phyloP scores from a whole-genome alignment of 1,140 invertebrate genomes.

The Schlechtendalia chinensis region DNA sequence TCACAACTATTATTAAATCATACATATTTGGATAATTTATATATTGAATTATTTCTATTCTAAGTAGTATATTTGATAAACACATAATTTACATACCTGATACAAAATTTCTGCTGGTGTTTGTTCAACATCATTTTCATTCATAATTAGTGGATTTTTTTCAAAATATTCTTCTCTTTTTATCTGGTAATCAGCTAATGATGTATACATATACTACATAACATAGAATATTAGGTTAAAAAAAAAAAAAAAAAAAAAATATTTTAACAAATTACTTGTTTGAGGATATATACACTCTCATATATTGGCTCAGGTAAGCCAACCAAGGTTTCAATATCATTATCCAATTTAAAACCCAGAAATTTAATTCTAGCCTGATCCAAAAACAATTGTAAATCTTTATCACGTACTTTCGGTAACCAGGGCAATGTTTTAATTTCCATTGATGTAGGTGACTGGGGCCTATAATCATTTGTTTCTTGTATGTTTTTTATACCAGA shows the following conservation, averaged over 20 bases:
- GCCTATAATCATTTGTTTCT: slow-evolving; percentile 3
- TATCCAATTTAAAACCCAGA: slow-evolving; percentile 85
- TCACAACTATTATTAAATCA: not conserved
- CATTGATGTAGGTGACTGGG: slow-evolving; percentile 54
- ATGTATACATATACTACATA: slow-evolving; percentile 70
- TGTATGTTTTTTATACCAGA: slow-evolving; percentile 35
- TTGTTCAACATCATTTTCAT: slow-evolving; percentile 70
- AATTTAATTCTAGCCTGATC: slow-evolving; percentile 91
- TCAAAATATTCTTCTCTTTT: slow-evolving; percentile 80
- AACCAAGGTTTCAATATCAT: slow-evolving; percentile 81
- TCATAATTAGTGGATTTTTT: slow-evolving; percentile 65
- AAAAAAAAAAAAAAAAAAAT: slow-evolving; percentile 56
- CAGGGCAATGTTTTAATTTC: slow-evolving; percentile 75
- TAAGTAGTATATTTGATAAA: too few species aligned
- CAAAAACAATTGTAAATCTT: slow-evolving; percentile 88
- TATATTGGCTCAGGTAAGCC: slow-evolving; percentile 93
- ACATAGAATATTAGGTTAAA: not conserved
- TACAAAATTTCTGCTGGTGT: slow-evolving; percentile 87
- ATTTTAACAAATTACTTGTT: slow-evolving; percentile 57
- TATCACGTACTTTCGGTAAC: slow-evolving; percentile 93
- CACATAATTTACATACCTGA: slow-evolving; percentile 57
- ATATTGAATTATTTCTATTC: too few species aligned
- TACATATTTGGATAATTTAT: not conserved
- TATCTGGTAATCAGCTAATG: slow-evolving; percentile 78
- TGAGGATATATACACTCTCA: slow-evolving; percentile 87